phyloP scores from a whole-genome alignment of 1,140 invertebrate genomes.

The Brachionus rubens region DNA sequence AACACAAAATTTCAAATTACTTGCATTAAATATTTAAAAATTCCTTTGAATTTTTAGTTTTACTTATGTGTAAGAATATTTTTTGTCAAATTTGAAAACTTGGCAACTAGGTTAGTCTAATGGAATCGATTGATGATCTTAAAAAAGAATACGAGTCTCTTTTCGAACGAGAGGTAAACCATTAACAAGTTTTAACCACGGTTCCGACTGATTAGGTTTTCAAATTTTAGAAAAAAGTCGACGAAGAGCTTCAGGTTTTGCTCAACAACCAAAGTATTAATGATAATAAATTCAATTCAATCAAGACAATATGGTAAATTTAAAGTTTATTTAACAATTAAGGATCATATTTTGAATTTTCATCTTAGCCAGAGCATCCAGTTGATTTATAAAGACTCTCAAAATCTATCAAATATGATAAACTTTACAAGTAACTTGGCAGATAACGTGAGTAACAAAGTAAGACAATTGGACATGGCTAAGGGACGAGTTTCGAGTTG shows the following conservation, averaged over 20 bases:
- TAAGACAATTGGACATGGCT: slow-evolving; percentile 84
- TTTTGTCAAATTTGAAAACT: slow-evolving; percentile 26
- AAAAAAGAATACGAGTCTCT: slow-evolving; percentile 40
- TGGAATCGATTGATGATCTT: slow-evolving; percentile 29
- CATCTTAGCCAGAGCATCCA: slow-evolving; percentile 5
- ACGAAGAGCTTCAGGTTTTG: slow-evolving; percentile 11
- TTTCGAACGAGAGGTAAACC: slow-evolving; percentile 38
- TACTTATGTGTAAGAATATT: slow-evolving; percentile 39
- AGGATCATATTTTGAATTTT: background rate
- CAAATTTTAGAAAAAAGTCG: slow-evolving; percentile 33
- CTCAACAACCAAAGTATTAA: slow-evolving; percentile 17
- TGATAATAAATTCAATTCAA: slow-evolving; percentile 37
- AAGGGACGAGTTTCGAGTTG: slow-evolving; percentile 90
- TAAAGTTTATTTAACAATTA: background rate
- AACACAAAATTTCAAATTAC: slow-evolving; percentile 24
- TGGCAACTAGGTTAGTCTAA: background rate
- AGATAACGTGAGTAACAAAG: slow-evolving; percentile 91
- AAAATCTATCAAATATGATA: slow-evolving; percentile 56
- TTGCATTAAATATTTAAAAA: slow-evolving; percentile 42
- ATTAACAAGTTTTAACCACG: too few relatives aligned
- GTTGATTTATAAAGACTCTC: slow-evolving; percentile 31
- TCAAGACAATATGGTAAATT: slow-evolving; percentile 24
- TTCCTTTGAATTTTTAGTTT: slow-evolving; percentile 10
- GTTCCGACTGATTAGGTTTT: background rate
- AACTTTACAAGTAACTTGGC: slow-evolving; percentile 79